Evolutionary conservation across 2,113 vertebrate species (phyloP).

Genomic region (Nyctibius bracteatus): DNA sequence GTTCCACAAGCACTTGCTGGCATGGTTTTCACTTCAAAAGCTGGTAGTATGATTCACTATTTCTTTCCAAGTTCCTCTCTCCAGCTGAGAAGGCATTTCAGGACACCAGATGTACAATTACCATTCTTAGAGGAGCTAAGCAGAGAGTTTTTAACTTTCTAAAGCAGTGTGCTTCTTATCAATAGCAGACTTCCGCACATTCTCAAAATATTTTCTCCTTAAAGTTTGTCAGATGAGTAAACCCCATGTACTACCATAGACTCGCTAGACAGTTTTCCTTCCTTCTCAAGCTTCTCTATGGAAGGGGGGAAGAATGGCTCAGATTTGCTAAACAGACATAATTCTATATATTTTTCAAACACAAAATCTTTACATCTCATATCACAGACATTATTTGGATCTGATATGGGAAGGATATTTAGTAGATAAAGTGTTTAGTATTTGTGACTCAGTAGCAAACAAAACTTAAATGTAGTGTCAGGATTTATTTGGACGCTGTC

Average conservation of each 20-base stretch:
- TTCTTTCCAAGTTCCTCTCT: not conserved
- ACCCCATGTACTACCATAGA: not conserved
- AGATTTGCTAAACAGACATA: not conserved
- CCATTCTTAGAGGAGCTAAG: not conserved
- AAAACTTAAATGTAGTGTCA: not conserved
- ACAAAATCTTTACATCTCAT: not conserved
- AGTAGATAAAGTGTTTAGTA: not conserved
- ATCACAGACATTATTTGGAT: not conserved
- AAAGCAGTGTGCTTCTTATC: not conserved
- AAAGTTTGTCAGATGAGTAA: not conserved
- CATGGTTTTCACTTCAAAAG: not conserved
- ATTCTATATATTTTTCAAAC: not conserved
- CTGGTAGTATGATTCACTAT: not conserved
- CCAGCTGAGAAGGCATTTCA: constrained; percentile 30
- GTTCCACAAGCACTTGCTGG: not conserved
- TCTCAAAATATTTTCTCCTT: not conserved
- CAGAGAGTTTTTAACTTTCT: not conserved
- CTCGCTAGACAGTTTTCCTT: not conserved
- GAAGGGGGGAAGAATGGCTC: not conserved
- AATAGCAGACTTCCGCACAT: not conserved
- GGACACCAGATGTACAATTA: not conserved
- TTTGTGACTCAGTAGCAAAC: not conserved
- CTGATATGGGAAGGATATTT: not conserved
- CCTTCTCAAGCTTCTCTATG: not conserved
- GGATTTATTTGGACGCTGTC: not conserved